Evolutionary conservation across 2,113 vertebrate species (phyloP).

Genomic region (Marmota flaviventris): DNA sequence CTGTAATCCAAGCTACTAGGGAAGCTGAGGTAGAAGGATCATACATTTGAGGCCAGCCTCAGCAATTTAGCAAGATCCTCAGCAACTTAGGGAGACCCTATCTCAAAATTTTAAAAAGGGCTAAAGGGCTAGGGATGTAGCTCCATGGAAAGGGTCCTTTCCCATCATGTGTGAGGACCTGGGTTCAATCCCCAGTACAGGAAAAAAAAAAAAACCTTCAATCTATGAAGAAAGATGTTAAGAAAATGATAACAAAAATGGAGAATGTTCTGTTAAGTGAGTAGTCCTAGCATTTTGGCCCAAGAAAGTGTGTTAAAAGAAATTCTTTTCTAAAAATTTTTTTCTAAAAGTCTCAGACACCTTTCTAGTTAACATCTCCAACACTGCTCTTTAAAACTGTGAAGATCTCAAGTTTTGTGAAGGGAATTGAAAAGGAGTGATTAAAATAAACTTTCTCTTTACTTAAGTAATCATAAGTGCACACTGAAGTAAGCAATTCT

Average conservation of each 20-base stretch:
- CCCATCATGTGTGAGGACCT: too few relatives aligned
- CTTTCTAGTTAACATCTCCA: conserved; percentile 61
- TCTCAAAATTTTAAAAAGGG: not conserved
- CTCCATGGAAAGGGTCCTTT: not conserved
- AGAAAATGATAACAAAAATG: conserved; percentile 15
- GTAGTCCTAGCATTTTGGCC: conserved; percentile 45
- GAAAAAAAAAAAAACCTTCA: not conserved
- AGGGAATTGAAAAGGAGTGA: conserved; percentile 17
- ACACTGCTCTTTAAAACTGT: conserved; percentile 60
- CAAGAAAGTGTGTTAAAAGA: conserved; percentile 39
- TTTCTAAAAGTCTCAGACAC: conserved; percentile 16
- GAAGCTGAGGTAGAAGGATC: not conserved
- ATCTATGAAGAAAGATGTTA: not conserved
- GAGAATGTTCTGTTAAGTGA: conserved; percentile 23
- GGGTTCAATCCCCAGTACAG: not conserved
- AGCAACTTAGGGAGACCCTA: not conserved
- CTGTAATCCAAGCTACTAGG: not conserved
- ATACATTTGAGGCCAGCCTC: not conserved
- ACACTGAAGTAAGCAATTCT: not conserved
- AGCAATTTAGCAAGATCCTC: not conserved
- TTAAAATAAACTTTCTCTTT: conserved; percentile 59
- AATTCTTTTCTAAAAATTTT: not conserved
- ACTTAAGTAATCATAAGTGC: not conserved
- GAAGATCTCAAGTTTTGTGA: conserved; percentile 60
- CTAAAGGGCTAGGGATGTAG: not conserved